Evolutionary conservation across 2,797 vertebrate genomes (phyloP), one percentile per base, ranked within the genome.

Genomic region (Cuniculus paca): DNA sequence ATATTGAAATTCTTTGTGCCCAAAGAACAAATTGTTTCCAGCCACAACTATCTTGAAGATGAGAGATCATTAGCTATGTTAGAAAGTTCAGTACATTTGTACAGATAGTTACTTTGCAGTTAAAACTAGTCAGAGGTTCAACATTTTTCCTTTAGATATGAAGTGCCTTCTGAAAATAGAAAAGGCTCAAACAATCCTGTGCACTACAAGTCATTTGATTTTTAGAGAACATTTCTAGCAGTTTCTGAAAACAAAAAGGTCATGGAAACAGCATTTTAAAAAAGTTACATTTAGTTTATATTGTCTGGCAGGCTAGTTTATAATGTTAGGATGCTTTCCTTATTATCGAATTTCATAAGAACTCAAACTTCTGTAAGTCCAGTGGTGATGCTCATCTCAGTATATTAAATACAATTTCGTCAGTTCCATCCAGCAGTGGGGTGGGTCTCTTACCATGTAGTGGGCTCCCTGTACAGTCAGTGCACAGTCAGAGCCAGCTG

Each of bases 211-310:
- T 89, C 13, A 60, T 58, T 84, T 79, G 82, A 72, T 36, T 56
- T 72, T 88, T 61, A 78, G 70, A 63, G 16, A 75, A 75, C 42
- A 34, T 61, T 82, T 80, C 83, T 94, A 83, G 82, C 24, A 28
- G 28, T 90, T 92, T 85, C 50, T 82, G 72, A 84, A 95, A 82
- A 68, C 65, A 14, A 34, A 81, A 97, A 97, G 83, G 24, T 60
- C 77, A 65, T 48, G 17, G 24, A 77, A 31, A 86, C 36, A 22
- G 26, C 20, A 70, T 70, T 72, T 63, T 65, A 90, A 56, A 24
- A 34, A 65, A 87, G 31, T 89, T 28, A 26, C 19, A 34, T 60
- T 16, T 58, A 72, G 14, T 87, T 60, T 60, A 4, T 88, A 14
- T 19, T 79, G 26, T 79, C n/a, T n/a, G n/a, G n/a, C n/a, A n/a